Conservation (phyloP, 2,888 invertebrate species). For the Cephus pulcher region DNA sequence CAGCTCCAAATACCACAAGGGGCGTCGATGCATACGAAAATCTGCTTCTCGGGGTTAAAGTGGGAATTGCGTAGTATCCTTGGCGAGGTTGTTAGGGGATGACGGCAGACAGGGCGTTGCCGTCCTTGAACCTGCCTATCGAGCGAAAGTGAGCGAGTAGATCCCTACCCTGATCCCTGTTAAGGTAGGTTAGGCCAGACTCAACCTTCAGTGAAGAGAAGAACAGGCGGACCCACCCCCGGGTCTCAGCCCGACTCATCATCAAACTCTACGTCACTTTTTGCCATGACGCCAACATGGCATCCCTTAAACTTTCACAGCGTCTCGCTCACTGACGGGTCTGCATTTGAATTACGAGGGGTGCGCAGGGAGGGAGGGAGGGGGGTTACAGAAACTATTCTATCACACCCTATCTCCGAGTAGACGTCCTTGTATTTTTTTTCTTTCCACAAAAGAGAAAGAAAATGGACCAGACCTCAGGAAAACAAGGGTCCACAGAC, state of each 20-base stretch:
- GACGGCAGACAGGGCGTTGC: conserved; percentile 64
- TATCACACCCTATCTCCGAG: neutral
- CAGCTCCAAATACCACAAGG: neutral
- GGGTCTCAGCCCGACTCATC: neutral
- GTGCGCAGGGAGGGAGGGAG: neutral
- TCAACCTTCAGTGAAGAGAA: conserved; percentile 4
- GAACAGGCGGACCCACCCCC: conserved; percentile 1
- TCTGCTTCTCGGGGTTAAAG: conserved; percentile 26
- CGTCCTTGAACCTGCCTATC: conserved; percentile 60
- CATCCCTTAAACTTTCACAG: neutral
- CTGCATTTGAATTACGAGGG: neutral
- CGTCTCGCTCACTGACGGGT: neutral
- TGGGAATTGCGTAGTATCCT: conserved; percentile 44
- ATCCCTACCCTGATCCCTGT: conserved; percentile 25
- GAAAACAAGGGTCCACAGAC: neutral
- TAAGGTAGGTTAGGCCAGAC: conserved; percentile 36
- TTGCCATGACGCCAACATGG: conserved; percentile 23
- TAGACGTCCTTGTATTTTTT: neutral
- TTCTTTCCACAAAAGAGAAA: neutral
- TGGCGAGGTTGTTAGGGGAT: conserved; percentile 24
- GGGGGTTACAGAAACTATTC: neutral
- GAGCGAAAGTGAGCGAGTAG: conserved; percentile 38
- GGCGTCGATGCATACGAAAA: neutral
- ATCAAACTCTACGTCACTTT: conserved; percentile 17
- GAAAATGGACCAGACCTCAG: neutral